phyloP scores from a whole-genome alignment of 2,888 invertebrate genomes.

The Quadroppia sp. region DNA sequence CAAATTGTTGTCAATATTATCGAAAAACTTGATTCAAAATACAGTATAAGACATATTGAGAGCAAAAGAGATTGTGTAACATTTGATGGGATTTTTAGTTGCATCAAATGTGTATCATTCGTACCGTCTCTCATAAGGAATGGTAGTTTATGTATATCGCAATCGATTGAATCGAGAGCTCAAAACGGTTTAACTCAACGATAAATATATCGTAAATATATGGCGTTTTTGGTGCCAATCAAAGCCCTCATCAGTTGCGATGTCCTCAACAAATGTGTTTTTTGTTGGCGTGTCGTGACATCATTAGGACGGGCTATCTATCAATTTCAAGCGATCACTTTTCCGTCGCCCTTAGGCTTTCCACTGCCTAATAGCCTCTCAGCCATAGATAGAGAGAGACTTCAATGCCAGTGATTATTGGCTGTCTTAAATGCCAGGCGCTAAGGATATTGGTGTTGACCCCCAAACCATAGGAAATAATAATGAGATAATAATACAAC shows the following conservation, averaged over 20 bases:
- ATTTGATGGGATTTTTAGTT: too few relatives aligned
- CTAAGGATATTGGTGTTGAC: conserved; percentile 1
- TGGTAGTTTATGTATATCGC: not conserved
- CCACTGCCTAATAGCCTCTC: not conserved
- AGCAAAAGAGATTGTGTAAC: not conserved
- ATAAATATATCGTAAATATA: too few relatives aligned
- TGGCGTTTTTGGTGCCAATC: conserved; percentile 31
- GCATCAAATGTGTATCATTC: too few relatives aligned
- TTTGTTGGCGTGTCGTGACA: conserved; percentile 34
- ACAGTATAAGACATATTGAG: not conserved
- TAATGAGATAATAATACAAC: conserved; percentile 27
- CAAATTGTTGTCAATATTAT: too few relatives aligned
- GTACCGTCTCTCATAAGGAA: too few relatives aligned
- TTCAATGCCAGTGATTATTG: not conserved
- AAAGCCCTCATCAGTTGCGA: conserved; percentile 23
- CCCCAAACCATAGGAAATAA: conserved; percentile 20
- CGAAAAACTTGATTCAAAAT: too few relatives aligned
- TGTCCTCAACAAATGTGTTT: conserved; percentile 24
- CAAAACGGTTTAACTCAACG: conserved; percentile 1
- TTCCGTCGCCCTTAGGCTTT: conserved; percentile 31
- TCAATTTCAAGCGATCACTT: conserved; percentile 34
- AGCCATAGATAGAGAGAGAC: too few relatives aligned
- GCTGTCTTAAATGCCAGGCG: not conserved
- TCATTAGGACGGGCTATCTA: conserved; percentile 28
- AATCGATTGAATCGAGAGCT: not conserved